These are phyloP conservation scores for Pachypsylla venusta DNA, from an alignment of 1,140 invertebrate species.

Conservation along the genomic window DNA sequence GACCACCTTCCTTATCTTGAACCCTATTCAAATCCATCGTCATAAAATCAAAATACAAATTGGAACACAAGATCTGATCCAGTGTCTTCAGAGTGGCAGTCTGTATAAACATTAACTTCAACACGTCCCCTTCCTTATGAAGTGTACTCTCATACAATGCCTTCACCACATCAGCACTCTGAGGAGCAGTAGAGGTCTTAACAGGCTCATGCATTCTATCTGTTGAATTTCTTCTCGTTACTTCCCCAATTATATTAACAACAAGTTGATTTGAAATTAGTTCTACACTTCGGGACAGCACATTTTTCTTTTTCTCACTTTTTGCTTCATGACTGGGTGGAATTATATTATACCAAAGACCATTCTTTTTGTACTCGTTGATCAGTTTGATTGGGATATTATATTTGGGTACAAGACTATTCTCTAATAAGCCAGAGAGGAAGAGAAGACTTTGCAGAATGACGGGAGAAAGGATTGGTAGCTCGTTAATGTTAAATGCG, in stretches of 20 bases:
- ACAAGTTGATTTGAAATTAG: conserved; percentile 22
- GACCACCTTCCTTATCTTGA: too few species aligned
- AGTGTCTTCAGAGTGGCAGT: conserved; percentile 42
- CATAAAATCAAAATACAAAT: too few species aligned
- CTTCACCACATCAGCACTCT: conserved; percentile 10
- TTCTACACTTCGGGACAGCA: neutral
- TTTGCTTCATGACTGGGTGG: conserved; percentile 4
- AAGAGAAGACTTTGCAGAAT: conserved; percentile 34
- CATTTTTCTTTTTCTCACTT: conserved; percentile 13
- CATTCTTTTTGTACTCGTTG: neutral
- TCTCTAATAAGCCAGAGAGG: conserved; percentile 35
- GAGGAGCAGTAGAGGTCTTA: too few species aligned
- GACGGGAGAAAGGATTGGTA: conserved; percentile 32
- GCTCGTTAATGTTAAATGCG: conserved; percentile 31
- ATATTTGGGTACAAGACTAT: neutral
- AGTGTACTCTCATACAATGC: conserved; percentile 29
- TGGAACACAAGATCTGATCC: conserved; percentile 34
- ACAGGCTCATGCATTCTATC: too few species aligned
- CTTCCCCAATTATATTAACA: conserved; percentile 36
- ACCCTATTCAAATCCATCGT: too few species aligned
- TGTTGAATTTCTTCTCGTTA: conserved; percentile 26
- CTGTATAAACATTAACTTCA: conserved; percentile 38
- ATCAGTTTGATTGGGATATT: neutral
- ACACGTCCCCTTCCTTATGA: conserved; percentile 30
- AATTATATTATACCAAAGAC: neutral